A percentile compares a stretch with the other conserved stretches of the same genome.
These are phyloP conservation scores for Drosophila limbata DNA, from an alignment of 2,888 invertebrate species.

Conservation along the genomic window DNA sequence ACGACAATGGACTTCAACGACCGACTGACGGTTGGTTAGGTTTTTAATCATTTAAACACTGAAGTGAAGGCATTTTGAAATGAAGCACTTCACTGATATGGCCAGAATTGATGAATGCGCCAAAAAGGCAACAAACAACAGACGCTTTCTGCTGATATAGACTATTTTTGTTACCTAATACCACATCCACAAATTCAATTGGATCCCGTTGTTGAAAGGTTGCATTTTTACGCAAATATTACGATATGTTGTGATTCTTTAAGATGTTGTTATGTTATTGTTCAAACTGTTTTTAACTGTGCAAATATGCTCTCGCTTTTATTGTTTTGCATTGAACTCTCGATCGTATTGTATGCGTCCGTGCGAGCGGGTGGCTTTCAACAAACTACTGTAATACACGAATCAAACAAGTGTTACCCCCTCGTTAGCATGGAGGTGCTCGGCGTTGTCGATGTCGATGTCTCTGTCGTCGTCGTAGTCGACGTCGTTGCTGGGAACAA, in stretches of 20 bases:
- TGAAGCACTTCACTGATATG: slow-evolving; percentile 59
- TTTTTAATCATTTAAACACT: slow-evolving; percentile 44
- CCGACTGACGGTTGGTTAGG: slow-evolving; percentile 31
- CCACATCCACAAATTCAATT: slow-evolving; percentile 40
- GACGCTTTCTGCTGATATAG: slow-evolving; percentile 45
- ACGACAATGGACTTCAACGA: slow-evolving; percentile 42
- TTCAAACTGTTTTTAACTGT: slow-evolving; percentile 41
- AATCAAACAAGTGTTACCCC: slow-evolving; percentile 79
- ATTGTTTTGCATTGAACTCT: slow-evolving; percentile 49
- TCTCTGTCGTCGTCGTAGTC: slow-evolving; percentile 6
- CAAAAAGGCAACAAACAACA: not conserved
- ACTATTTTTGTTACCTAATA: slow-evolving; percentile 66
- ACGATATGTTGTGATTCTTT: slow-evolving; percentile 21
- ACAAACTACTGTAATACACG: slow-evolving; percentile 81
- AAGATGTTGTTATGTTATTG: slow-evolving; percentile 26
- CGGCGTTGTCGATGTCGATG: slow-evolving; percentile 18
- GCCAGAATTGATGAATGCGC: slow-evolving; percentile 47
- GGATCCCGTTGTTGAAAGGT: slow-evolving; percentile 10
- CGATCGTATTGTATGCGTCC: slow-evolving; percentile 63
- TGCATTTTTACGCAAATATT: slow-evolving; percentile 21
- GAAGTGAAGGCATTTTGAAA: slow-evolving; percentile 25
- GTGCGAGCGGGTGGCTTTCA: slow-evolving; percentile 72
- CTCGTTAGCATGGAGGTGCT: slow-evolving; percentile 36
- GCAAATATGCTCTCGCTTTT: slow-evolving; percentile 31
- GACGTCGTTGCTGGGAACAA: slow-evolving; percentile 40